These are phyloP conservation scores for Poecilia latipinna DNA, from an alignment of 2,113 vertebrate genomes.

Conservation along the genomic window DNA sequence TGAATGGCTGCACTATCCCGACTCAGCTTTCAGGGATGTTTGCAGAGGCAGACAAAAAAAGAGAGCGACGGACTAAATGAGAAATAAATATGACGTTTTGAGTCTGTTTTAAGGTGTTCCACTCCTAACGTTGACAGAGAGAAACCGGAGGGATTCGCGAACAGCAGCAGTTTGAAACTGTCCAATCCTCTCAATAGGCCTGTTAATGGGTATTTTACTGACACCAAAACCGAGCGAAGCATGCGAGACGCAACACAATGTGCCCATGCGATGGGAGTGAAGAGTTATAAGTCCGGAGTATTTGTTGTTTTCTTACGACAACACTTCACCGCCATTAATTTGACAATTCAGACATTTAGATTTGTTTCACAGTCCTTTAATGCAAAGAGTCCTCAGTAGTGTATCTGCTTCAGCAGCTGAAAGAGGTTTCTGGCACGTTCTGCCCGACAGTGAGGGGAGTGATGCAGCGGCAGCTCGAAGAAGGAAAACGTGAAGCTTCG, in stretches of 20 bases:
- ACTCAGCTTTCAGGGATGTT: constrained; percentile 34
- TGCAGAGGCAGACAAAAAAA: background rate
- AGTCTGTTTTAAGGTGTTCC: constrained; percentile 5
- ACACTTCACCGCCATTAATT: background rate
- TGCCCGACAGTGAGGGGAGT: constrained; percentile 66
- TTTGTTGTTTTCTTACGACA: background rate
- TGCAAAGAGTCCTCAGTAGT: constrained; percentile 57
- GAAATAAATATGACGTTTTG: background rate
- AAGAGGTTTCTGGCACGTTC: constrained; percentile 73
- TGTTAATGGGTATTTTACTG: background rate
- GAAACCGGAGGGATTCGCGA: background rate
- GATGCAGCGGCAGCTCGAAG: constrained; percentile 83
- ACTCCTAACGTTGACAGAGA: background rate
- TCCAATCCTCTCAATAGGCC: background rate
- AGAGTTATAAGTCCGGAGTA: background rate
- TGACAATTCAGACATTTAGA: background rate
- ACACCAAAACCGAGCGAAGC: background rate
- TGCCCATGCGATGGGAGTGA: rapidly evolving
- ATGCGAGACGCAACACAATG: background rate
- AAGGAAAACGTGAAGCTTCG: constrained; percentile 86
- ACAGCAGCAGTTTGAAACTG: background rate
- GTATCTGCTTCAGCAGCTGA: constrained; percentile 73
- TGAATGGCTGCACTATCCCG: constrained; percentile 55
- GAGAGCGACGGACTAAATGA: constrained; percentile 1
- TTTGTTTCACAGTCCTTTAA: background rate